Percentiles rank a stretch among this genome's conserved stretches.
phyloP scores from a whole-genome alignment of 2,797 vertebrate genomes.

The Nothura maculosa region DNA sequence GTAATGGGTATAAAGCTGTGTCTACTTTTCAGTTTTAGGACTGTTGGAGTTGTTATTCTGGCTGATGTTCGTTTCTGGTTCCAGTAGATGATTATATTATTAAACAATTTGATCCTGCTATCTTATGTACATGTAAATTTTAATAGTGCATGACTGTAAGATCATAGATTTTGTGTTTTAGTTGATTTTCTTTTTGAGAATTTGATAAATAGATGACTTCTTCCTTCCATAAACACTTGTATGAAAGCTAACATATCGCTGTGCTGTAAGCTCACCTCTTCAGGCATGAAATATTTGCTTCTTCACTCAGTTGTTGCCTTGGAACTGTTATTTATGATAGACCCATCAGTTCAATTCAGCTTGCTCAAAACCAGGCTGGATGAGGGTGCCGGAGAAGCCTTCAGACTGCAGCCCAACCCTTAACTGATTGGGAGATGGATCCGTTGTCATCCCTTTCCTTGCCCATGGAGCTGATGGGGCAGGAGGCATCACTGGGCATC shows the following conservation, averaged over 20 bases:
- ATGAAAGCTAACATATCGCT: not conserved
- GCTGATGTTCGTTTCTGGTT: not conserved
- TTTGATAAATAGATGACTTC: not conserved
- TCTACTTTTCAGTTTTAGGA: not conserved
- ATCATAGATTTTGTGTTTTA: not conserved
- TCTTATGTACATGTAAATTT: not conserved
- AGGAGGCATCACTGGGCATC: not conserved
- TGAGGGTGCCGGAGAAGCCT: conserved; percentile 3
- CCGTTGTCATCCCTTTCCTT: conserved; percentile 33
- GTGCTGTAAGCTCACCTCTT: not conserved
- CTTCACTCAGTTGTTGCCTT: accelerated
- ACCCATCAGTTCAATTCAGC: not conserved
- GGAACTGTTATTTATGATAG: not conserved
- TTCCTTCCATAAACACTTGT: not conserved
- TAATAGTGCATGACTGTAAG: not conserved
- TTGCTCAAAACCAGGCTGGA: conserved; percentile 10
- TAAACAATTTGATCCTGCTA: not conserved
- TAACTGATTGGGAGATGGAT: conserved; percentile 24
- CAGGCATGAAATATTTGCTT: not conserved
- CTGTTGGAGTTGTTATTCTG: not conserved
- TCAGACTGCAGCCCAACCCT: conserved; percentile 29
- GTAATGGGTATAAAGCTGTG: not conserved
- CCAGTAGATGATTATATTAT: not conserved
- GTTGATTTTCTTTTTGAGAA: not conserved
- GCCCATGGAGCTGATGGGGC: not conserved